Base-by-base conservation (phyloP, 2,888 invertebrate genomes). In the Andrena marginata region DNA sequence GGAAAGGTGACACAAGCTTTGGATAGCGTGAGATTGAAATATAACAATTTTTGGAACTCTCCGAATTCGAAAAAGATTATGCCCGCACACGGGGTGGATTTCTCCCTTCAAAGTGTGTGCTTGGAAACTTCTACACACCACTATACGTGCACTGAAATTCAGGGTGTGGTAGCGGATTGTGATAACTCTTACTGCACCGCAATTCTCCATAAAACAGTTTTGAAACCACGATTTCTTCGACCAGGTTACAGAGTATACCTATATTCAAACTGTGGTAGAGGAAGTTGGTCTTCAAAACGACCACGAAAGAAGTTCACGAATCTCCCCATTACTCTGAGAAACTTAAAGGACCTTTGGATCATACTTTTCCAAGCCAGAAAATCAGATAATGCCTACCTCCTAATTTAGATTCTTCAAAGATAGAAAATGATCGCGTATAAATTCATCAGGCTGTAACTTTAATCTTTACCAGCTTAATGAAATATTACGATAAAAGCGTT, bases 251-350 rank as follows among this genome's bases (percentile, higher is more conserved):
- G n/a, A 16, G 56, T 29, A 42, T 42, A n/a, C n/a, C n/a, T n/a
- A 42, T n/a, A 59, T 23, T 48, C 42, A 13, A 59, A 59, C 29
- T n/a, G 60, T 16, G 7, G 13, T 8, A n/a, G 69, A 59, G 26
- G 42, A 59, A 56, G 56, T 51, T 20, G 16, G 56, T 69, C 56
- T n/a, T 42, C 68, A 4, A 23, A 13, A 23, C 10, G 56, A 35
- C 42, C 35, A 26, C 26, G 35, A 51, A 51, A 59, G 59, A 35
- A 42, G 35, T 42, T 59, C 69, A 70, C 59, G 69, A 70, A 70
- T 70, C 42, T 42, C 59, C 54, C 69, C 26, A 35, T 70, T 59
- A 35, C 59, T 70, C 29, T n/a, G 3, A 35, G 59, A 26, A 59
- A 70, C 13, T 42, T 42, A 42, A 42, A 16, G 16, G 42, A 42